These are phyloP conservation scores for Centropus unirufus DNA, from an alignment of 2,113 vertebrate species.

Conservation along the genomic window DNA sequence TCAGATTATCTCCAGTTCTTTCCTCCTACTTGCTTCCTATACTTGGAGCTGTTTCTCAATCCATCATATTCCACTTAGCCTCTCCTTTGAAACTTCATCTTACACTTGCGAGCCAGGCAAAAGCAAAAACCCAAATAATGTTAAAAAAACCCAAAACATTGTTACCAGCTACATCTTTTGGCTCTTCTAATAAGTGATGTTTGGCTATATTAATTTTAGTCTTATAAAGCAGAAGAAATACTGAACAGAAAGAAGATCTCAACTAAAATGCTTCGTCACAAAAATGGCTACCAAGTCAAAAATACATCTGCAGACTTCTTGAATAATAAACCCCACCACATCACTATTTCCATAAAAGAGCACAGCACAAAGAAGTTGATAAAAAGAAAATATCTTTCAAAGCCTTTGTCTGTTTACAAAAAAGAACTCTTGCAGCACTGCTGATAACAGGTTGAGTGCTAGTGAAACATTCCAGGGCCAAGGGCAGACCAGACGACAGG, in stretches of 20 bases:
- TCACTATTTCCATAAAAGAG: background rate
- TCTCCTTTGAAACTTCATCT: background rate
- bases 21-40: background rate
- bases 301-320: background rate
- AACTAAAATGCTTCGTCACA: background rate
- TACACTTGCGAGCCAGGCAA: background rate
- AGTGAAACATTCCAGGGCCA: conserved; percentile 6
- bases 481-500: conserved; percentile 2
- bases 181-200: background rate
- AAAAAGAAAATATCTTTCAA: background rate
- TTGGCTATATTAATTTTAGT: background rate
- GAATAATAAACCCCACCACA: background rate
- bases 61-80: background rate
- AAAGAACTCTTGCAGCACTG: background rate
- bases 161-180: background rate
- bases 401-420: background rate
- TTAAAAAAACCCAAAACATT: background rate
- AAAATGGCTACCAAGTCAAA: background rate
- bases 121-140: background rate
- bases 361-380: background rate
- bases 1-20: background rate
- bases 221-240: background rate
- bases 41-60: background rate
- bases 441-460: background rate
- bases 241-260: background rate